Evolutionary conservation across 2,797 vertebrate species (phyloP).

Genomic region (Peromyscus nudipes): DNA sequence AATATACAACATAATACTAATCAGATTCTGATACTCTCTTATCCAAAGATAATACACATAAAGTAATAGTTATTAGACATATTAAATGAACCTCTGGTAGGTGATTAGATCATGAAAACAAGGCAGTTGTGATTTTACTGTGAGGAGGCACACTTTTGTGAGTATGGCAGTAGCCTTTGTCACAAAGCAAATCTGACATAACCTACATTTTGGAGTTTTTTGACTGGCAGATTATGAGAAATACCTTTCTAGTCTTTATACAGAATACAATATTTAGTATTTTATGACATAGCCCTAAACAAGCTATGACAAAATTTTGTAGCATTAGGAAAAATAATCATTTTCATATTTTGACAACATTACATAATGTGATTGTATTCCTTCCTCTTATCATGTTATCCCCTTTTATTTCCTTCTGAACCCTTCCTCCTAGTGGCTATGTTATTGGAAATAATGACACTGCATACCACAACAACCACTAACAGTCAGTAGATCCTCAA

Average conservation of each 20-base stretch:
- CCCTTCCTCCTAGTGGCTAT: neutral
- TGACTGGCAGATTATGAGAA: neutral
- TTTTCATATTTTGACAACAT: neutral
- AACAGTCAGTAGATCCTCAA: neutral
- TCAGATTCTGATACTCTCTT: neutral
- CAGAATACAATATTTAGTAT: no score
- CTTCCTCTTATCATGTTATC: neutral
- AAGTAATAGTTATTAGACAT: no score
- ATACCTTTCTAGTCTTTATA: neutral
- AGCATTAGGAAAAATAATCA: neutral
- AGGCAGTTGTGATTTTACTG: neutral
- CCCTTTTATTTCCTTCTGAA: neutral
- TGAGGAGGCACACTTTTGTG: neutral
- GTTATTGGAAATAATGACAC: neutral
- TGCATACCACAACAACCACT: rapidly evolving
- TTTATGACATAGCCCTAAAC: neutral
- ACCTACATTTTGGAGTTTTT: neutral
- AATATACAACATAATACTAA: neutral
- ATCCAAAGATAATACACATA: no score
- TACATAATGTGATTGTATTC: neutral
- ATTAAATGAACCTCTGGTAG: neutral
- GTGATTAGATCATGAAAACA: neutral
- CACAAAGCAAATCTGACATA: neutral
- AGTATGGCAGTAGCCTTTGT: neutral
- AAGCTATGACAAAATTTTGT: neutral